A percentile compares a stretch with the other conserved stretches of the same genome.
These are phyloP conservation scores for Centropyge bicolor DNA, from an alignment of 2,797 vertebrate species.

Conservation along the genomic window DNA sequence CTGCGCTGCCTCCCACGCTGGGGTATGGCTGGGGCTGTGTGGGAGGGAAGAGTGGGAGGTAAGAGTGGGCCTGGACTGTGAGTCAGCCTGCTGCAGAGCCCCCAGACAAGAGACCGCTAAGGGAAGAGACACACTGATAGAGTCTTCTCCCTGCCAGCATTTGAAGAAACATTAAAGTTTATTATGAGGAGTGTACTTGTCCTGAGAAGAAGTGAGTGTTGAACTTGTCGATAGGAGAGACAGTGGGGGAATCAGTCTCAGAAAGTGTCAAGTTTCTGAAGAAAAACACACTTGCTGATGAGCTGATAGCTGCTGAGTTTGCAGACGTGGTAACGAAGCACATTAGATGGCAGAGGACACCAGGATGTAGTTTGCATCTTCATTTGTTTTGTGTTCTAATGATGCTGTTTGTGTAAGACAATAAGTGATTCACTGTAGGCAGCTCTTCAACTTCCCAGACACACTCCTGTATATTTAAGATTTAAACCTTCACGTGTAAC, in stretches of 20 bases:
- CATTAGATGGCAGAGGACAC: not conserved
- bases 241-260: slow-evolving; percentile 3
- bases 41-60: slow-evolving; percentile 66
- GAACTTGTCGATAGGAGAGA: slow-evolving; percentile 22
- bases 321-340: not conserved
- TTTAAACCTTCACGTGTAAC: not conserved
- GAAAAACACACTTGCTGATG: not conserved
- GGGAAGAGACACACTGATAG: slow-evolving; percentile 44
- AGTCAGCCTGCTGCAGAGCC: slow-evolving; percentile 76
- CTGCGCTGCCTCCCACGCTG: slow-evolving; percentile 80
- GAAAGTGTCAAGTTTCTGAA: not conserved
- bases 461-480: not conserved
- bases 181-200: slow-evolving; percentile 16
- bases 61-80: slow-evolving; percentile 73
- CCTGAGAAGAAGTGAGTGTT: slow-evolving; percentile 12
- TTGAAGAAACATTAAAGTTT: slow-evolving; percentile 47
- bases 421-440: not conserved
- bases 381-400: not conserved
- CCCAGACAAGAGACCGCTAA: slow-evolving; percentile 65
- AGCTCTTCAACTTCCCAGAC: not conserved
- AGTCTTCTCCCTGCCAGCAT: slow-evolving; percentile 44
- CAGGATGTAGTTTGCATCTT: not conserved
- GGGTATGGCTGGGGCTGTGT: slow-evolving; percentile 74
- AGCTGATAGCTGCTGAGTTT: not conserved
- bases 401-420: not conserved